Base-by-base conservation (phyloP, 1,140 invertebrate species). In the Scaptomyza pallida region DNA sequence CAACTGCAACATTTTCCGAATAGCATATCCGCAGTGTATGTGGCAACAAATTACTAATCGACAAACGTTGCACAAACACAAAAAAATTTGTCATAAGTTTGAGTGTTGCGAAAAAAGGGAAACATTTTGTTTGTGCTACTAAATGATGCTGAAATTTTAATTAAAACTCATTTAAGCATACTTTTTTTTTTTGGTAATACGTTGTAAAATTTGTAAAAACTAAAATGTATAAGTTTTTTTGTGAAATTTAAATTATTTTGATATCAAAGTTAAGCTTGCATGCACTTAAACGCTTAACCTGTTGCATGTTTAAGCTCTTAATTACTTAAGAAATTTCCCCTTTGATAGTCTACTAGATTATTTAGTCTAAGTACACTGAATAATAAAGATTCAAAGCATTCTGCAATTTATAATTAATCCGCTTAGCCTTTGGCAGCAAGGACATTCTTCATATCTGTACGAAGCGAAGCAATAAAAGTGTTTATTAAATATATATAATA, bases 1-100 rank as follows among this genome's bases (percentile, higher is more conserved):
- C 44, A 56, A 63, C 50, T 67, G 55, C 63, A 59, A 30, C 43
- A 65, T 41, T 59, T n/a, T 51, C 21, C 41, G 26, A 43, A 30
- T 30, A 30, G 26, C 17, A n/a, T 50, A 26, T 59, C 21, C 17
- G 63, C 63, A 67, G 23, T n/a, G n/a, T n/a, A n/a, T n/a, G n/a
- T 67, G 37, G 45, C 47, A 26, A 55, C 45, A 35, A 40, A 43
- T 67, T 26, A 43, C 47, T 50, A 50, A 60, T 67, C 48, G 54
- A 16, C 23, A 43, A 59, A 51, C 17, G 35, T n/a, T 17, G 3
- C 23, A 26, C 23, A 26, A 5, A 3, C 4, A 26, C n/a, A 26
- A 26, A 23, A 26, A 33, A 44, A 48, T 55, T 43, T 43, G 37
- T 54, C 51, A 54, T 41, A 54, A 40, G 33, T 35, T 9, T 30